These are phyloP conservation scores for Melanotaenia pygmaea DNA, from an alignment of 2,797 vertebrate species.

Conservation along the genomic window DNA sequence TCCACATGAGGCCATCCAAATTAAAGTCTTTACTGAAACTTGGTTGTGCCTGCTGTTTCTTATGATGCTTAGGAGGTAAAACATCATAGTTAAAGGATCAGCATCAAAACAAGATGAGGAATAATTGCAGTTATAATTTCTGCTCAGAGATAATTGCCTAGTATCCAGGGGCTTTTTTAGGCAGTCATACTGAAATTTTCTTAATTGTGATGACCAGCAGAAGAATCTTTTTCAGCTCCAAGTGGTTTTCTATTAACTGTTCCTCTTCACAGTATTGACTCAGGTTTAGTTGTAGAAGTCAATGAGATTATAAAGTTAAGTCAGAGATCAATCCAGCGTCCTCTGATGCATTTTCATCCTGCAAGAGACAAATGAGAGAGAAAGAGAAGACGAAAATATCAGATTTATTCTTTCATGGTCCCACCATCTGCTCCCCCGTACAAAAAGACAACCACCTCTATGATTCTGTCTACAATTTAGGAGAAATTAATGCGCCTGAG, in stretches of 20 bases:
- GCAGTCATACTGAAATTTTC: slow-evolving; percentile 18
- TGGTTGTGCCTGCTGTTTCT: slow-evolving; percentile 22
- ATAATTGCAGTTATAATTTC: slow-evolving; percentile 13
- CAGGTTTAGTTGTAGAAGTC: slow-evolving; percentile 24
- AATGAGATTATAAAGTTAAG: background rate
- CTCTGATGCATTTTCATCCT: slow-evolving; percentile 53
- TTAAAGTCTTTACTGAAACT: slow-evolving; percentile 42
- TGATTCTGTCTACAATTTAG: background rate
- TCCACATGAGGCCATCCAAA: slow-evolving; percentile 44
- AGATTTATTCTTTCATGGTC: slow-evolving; percentile 21
- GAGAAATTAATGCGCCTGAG: slow-evolving; percentile 21
- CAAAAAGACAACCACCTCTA: slow-evolving; percentile 28
- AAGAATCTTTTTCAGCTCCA: slow-evolving; percentile 8
- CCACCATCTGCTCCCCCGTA: background rate
- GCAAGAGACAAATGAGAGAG: slow-evolving; percentile 41
- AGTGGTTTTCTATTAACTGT: background rate
- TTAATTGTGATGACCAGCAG: slow-evolving; percentile 28
- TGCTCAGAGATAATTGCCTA: slow-evolving; percentile 23
- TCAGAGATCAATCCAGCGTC: slow-evolving; percentile 24
- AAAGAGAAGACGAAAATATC: slow-evolving; percentile 29
- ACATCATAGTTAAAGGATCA: slow-evolving; percentile 28
- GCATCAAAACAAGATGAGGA: slow-evolving; percentile 19
- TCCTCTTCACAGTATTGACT: slow-evolving; percentile 20
- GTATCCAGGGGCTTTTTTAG: slow-evolving; percentile 13
- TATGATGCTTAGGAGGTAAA: slow-evolving; percentile 39